Conservation (phyloP, 2,797 vertebrate species). For the Acipenser transmontanus region DNA sequence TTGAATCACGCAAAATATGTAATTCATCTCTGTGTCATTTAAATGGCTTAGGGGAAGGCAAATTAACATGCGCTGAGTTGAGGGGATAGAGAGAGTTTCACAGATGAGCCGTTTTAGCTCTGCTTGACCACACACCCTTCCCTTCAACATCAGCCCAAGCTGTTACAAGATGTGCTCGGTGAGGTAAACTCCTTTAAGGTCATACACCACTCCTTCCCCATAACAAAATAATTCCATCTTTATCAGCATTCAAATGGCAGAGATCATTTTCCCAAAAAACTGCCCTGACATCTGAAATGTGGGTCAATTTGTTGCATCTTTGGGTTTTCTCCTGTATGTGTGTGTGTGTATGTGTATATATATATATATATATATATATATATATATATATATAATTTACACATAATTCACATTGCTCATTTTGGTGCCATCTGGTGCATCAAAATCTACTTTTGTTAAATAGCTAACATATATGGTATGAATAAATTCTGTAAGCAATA, state of each 20-base stretch:
- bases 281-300: neutral
- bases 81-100: conserved; percentile 55
- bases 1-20: conserved; percentile 9
- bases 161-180: conserved; percentile 32
- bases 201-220: neutral
- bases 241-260: neutral
- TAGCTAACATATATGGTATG: no score
- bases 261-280: neutral
- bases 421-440: no score
- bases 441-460: no score
- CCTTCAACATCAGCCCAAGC: conserved; percentile 51
- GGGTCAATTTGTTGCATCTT: neutral
- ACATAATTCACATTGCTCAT: no score
- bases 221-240: neutral
- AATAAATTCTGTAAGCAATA: no score
- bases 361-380: no score
- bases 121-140: conserved; percentile 48
- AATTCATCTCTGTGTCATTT: conserved; percentile 55
- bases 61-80: conserved; percentile 59
- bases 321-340: neutral
- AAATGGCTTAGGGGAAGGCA: conserved; percentile 61
- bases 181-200: conserved; percentile 13
- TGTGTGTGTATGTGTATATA: no score
- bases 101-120: conserved; percentile 56
- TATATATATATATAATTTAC: no score